These are phyloP conservation scores for Pygoscelis adeliae DNA, from an alignment of 2,113 vertebrate species.

Conservation along the genomic window DNA sequence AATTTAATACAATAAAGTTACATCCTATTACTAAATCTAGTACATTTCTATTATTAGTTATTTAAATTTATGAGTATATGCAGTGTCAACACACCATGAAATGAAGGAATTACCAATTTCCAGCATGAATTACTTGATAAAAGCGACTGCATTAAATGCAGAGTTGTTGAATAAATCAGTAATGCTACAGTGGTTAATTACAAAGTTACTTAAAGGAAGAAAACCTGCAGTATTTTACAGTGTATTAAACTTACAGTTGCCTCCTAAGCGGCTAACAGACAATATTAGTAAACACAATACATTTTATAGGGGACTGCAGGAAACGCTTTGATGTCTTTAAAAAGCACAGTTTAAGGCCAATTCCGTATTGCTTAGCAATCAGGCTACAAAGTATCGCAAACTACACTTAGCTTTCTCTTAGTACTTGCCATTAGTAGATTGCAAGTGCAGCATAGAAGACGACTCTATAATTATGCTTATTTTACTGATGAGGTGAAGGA, in stretches of 20 bases:
- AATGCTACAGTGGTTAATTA: conserved; percentile 40
- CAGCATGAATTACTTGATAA: conserved; percentile 41
- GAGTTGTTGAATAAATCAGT: conserved; percentile 29
- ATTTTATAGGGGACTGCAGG: neutral
- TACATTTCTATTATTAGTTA: neutral
- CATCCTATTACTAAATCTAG: neutral
- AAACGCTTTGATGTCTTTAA: neutral
- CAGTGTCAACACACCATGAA: conserved; percentile 25
- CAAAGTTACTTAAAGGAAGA: conserved; percentile 47
- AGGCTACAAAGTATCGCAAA: neutral
- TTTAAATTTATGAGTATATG: conserved; percentile 24
- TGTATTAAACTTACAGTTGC: neutral
- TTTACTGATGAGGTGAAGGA: conserved; percentile 25
- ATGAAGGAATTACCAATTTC: conserved; percentile 39
- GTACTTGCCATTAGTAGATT: neutral
- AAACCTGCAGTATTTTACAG: conserved; percentile 9
- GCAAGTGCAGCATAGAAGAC: neutral
- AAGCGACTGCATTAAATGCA: neutral
- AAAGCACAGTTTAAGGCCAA: neutral
- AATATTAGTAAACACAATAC: neutral
- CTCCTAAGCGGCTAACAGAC: neutral
- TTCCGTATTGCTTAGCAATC: neutral
- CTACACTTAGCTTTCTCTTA: neutral
- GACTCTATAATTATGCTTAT: neutral
- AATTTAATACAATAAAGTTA: neutral